Evolutionary conservation across 2,888 invertebrate genomes (phyloP), one percentile per base, ranked within the genome.

Genomic region (Autographa pulchrina): DNA sequence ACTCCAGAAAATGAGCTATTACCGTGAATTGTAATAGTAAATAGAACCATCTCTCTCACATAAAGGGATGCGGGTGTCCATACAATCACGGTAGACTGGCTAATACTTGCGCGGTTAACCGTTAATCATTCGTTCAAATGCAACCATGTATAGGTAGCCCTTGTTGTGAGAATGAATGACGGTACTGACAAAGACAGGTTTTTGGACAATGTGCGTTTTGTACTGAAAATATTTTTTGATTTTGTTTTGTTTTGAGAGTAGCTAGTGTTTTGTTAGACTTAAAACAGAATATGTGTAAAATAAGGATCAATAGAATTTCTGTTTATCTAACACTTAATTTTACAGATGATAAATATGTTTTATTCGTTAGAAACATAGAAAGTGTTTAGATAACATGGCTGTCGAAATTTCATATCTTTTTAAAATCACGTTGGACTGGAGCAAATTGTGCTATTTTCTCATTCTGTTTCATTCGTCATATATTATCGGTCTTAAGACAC

Each of bases 61-160:
- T 48, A 62, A 43, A 62, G 62, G 41, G 61, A 41, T 61, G 38
- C 41, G 61, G 41, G 14, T n/a, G 14, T 43, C 25, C 41, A 25
- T 62, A 25, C 48, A 48, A 62, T n/a, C 16, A 31, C 32, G n/a
- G n/a, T 32, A 62, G 6, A 62, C 48, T 48, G 11, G 48, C 48
- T 48, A 31, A 48, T 31, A 48, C 11, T 18, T 11, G 11, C 62
- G 62, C 62, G 62, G 62, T 62, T 62, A 62, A 32, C n/a, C 48
- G n/a, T 62, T 52, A 62, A 62, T 62, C 48, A 62, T 52, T 32
- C 41, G 62, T 31, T 62, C 31, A 62, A 62, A 62, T 20, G 62
- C 62, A 62, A 43, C 31, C 62, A n/a, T 48, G 18, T 6, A n/a
- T n/a, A 11, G 25, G 32, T 52, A 11, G 48, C 62, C 31, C 16